Base-by-base conservation (phyloP, 2,888 invertebrate genomes). In the Mythimna impura region DNA sequence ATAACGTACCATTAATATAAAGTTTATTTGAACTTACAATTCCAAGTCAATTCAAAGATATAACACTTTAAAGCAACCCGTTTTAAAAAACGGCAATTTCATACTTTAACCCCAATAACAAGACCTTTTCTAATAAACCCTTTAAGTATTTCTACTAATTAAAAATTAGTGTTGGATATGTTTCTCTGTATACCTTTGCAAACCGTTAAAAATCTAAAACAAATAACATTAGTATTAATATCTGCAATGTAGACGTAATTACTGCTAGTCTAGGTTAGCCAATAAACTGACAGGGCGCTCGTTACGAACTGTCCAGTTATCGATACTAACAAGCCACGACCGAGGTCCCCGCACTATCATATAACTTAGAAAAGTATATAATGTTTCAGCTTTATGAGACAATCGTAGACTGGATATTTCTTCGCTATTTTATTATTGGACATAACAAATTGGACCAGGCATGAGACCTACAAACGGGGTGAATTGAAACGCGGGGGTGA, bases 261-360 rank as follows among this genome's bases (percentile, higher is more conserved):
- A 36, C 54, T 20, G 12, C 5, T 25, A 10, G 17, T 25, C 22
- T 47, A 34, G 34, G 0, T 50, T 12, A 6, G 52, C 17, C 55
- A 60, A 80, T 75, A 83, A 75, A 71, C 52, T 58, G 34, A 54
- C 66, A 22, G 47, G 2, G 0, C 8, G 14, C 22, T 30, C 7
- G 57, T 73, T 66, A 74, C 77, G 8, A 76, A n/a, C 66, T 8
- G 8, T n/a, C 40, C 64, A 74, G 78, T 64, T 73, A 70, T 78
- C 62, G 70, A 63, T 71, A 71, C 73, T 78, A 84, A 81, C 82
- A 84, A 81, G 84, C 67, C 4, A 22, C 78, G 75, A 82, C 78
- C 82, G 82, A 84, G 78, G 43, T 17, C 25, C 47, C 50, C 30
- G 22, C 36, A 64, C 67, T 34, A 30, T 14, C n/a, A 12, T 14